Base-by-base conservation (phyloP, 2,888 invertebrate genomes). In the Ichneumon xanthorius region DNA sequence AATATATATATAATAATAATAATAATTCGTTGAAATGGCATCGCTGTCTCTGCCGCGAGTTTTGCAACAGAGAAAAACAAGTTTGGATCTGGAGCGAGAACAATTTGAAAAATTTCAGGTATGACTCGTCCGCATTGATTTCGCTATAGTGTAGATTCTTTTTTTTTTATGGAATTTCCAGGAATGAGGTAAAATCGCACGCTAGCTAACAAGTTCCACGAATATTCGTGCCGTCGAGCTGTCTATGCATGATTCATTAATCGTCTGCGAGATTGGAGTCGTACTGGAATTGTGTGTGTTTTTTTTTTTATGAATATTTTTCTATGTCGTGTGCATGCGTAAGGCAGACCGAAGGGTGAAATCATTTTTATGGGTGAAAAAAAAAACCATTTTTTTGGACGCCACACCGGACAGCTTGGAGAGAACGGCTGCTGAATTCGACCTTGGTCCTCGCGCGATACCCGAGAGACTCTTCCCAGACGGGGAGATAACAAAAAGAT, bases 51-150 rank as follows among this genome's bases (percentile, higher is more conserved):
- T 97, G 90, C 96, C 96, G 53, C 95, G 96, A 91, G 96, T 97
- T 87, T 94, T 97, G 86, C 96, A 97, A 92, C 96, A 96, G 89
- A 96, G 96, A 93, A 97, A 97, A 94, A 96, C 96, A 87, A 97
- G 96, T 92, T 94, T 97, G 92, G 97, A 97, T 93, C 95, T 96
- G 88, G 97, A 97, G 94, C 95, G 97, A 79, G 97, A 98, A 94
- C 96, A 96, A 91, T 98, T 97, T 93, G 97, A 97, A 94, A 97
- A 97, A 94, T 96, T 96, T 92, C 97, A 97, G 96, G 97, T 97
- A 94, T 92, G 94, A 78, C 45, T 50, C 53, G n/a, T 50, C 53
- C 3, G n/a, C 30, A 22, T 22, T 71, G 5, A 45, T 26, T 14
- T 61, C 40, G 37, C 50, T 68, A n/a, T 67, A 50, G 40, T 67